Evolutionary conservation across 2,797 vertebrate species (phyloP).

Genomic region (Parotocinclus haroldoi): DNA sequence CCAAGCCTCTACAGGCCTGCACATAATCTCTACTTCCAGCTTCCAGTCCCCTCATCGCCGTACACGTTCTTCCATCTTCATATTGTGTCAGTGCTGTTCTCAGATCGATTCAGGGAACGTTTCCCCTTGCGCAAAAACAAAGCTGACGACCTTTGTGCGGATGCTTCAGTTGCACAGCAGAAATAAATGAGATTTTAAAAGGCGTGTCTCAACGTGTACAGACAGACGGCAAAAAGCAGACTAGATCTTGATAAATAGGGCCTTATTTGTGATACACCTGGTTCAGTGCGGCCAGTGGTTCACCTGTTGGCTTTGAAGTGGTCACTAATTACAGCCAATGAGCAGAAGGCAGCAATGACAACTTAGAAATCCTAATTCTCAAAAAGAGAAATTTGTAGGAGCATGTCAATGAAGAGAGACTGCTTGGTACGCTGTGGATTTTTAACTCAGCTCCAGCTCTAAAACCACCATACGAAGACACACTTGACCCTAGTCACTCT

Average conservation of each 20-base stretch:
- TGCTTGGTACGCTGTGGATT: not conserved
- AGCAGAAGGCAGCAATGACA: no score
- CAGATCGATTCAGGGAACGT: constrained; percentile 65
- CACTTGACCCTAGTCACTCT: constrained; percentile 34
- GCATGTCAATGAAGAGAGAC: constrained; percentile 3
- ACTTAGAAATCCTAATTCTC: constrained; percentile 30
- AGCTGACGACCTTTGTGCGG: constrained; percentile 60
- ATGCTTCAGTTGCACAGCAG: constrained; percentile 53
- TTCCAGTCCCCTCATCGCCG: constrained; percentile 20
- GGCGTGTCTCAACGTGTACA: constrained; percentile 53
- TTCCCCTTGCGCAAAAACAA: constrained; percentile 62
- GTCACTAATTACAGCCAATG: constrained; percentile 30
- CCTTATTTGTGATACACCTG: constrained; percentile 60
- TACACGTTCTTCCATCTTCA: constrained; percentile 51
- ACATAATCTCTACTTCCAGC: constrained; percentile 41
- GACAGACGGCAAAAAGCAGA: constrained; percentile 36
- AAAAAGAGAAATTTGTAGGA: constrained; percentile 25
- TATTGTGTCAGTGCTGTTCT: constrained; percentile 52
- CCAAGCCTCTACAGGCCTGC: constrained; percentile 30
- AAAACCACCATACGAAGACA: not conserved
- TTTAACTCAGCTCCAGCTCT: not conserved
- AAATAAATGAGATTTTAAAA: constrained; percentile 62
- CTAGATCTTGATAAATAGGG: constrained; percentile 50
- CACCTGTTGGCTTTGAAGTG: constrained; percentile 22
- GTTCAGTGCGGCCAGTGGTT: constrained; percentile 33